phyloP scores from a whole-genome alignment of 2,888 invertebrate species.

The Operophtera brumata region DNA sequence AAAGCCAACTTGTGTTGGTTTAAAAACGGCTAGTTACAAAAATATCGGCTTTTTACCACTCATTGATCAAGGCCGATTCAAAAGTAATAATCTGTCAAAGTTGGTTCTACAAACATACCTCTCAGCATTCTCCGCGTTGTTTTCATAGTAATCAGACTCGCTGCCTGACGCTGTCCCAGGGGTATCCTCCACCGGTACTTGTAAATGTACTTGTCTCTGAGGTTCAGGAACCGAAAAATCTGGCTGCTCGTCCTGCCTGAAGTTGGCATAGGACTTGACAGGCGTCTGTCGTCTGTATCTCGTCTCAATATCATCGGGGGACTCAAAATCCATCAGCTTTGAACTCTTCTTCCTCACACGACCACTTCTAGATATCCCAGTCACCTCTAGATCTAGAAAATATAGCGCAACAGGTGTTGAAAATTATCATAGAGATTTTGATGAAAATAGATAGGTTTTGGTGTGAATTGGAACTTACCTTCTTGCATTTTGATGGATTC shows the following conservation, averaged over 20 bases:
- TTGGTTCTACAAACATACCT: slow-evolving; percentile 45
- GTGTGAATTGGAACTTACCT: slow-evolving; percentile 31
- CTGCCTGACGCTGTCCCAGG: slow-evolving; percentile 66
- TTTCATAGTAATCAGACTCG: slow-evolving; percentile 74
- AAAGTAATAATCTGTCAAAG: no score
- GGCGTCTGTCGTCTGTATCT: slow-evolving; percentile 72
- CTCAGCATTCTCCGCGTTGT: slow-evolving; percentile 67
- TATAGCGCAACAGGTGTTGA: background rate
- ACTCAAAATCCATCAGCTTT: slow-evolving; percentile 95
- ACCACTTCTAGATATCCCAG: slow-evolving; percentile 93
- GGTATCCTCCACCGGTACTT: slow-evolving; percentile 43
- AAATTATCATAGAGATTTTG: background rate
- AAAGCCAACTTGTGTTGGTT: no score
- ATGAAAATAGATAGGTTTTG: background rate
- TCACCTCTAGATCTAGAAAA: slow-evolving; percentile 85
- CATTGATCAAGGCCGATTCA: no score
- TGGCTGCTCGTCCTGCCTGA: slow-evolving; percentile 54
- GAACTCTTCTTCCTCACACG: slow-evolving; percentile 96
- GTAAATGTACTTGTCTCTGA: slow-evolving; percentile 39
- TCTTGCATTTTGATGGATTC: slow-evolving; percentile 39
- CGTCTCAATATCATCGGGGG: slow-evolving; percentile 91
- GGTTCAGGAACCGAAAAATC: slow-evolving; percentile 51
- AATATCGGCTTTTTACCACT: no score
- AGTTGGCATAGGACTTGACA: slow-evolving; percentile 52
- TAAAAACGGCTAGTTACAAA: no score